A percentile compares a stretch with the other conserved stretches of the same genome.
Conservation (phyloP, 2,113 vertebrate genomes). For the Mesoclemmys tuberculata region DNA sequence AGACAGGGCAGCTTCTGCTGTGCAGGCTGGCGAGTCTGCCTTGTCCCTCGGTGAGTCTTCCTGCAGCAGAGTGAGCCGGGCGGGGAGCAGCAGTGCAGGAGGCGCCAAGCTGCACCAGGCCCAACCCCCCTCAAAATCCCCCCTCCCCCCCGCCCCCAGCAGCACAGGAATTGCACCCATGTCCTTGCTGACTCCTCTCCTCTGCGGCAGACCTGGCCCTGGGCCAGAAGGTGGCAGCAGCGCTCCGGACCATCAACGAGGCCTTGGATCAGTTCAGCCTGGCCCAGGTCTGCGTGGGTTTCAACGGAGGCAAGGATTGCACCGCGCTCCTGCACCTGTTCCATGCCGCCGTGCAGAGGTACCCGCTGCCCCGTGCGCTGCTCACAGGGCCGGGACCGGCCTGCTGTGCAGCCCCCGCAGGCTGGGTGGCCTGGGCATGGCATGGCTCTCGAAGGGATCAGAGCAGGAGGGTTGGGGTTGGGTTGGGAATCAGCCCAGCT, state of each 20-base stretch:
- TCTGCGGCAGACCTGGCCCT: conserved; percentile 81
- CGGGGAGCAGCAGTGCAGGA: background rate
- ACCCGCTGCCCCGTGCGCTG: background rate
- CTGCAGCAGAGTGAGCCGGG: background rate
- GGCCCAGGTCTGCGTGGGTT: conserved; percentile 90
- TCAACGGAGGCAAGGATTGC: conserved; percentile 98
- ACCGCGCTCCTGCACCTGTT: conserved; percentile 93
- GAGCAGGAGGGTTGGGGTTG: background rate
- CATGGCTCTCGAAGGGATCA: background rate
- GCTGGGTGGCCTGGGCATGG: background rate
- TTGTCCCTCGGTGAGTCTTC: background rate
- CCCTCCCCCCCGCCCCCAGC: too few relatives aligned
- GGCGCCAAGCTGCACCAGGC: background rate
- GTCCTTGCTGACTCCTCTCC: too few relatives aligned
- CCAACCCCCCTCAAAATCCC: background rate
- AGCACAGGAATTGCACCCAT: too few relatives aligned
- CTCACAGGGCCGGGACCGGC: background rate
- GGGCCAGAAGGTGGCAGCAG: conserved; percentile 86
- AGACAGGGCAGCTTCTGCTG: background rate
- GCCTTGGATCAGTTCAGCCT: conserved; percentile 85
- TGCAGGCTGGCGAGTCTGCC: background rate
- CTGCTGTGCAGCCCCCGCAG: too few relatives aligned
- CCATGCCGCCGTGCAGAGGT: conserved; percentile 90
- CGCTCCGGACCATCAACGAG: conserved; percentile 86
- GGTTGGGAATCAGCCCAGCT: too few relatives aligned